Evolutionary conservation across 2,888 invertebrate genomes (phyloP).

Genomic region (Chironomus tentans): DNA sequence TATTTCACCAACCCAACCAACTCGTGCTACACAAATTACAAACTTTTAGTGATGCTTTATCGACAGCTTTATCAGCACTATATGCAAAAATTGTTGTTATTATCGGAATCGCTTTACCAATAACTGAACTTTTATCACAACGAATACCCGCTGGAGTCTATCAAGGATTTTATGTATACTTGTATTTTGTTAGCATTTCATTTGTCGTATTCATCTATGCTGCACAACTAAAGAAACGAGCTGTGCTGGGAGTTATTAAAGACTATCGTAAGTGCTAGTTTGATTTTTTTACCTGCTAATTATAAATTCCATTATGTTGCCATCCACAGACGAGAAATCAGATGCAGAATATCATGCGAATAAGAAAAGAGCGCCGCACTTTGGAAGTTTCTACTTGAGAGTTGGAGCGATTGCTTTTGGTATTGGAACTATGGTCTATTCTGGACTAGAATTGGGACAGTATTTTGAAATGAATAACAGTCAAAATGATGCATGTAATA

Average conservation of each 20-base stretch:
- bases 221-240: conserved; percentile 54
- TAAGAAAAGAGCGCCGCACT: conserved; percentile 46
- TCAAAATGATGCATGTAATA: not conserved
- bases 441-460: conserved; percentile 61
- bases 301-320: not conserved
- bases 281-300: too few relatives aligned
- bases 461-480: conserved; percentile 58
- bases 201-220: conserved; percentile 68
- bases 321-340: conserved; percentile 37
- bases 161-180: conserved; percentile 76
- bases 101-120: conserved; percentile 73
- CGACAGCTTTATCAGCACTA: conserved; percentile 65
- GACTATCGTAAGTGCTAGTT: conserved; percentile 39
- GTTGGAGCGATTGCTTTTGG: conserved; percentile 60
- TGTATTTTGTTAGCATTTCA: conserved; percentile 65
- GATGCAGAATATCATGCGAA: conserved; percentile 36
- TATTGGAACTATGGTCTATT: conserved; percentile 63
- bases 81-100: conserved; percentile 80
- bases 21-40: too few relatives aligned
- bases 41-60: conserved; percentile 54
- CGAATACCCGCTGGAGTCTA: conserved; percentile 67
- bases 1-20: not conserved
- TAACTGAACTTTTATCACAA: conserved; percentile 74
- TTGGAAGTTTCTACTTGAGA: conserved; percentile 79
- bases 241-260: conserved; percentile 52